phyloP scores from a whole-genome alignment of 1,140 invertebrate genomes.

The Caenorhabditis remanei region DNA sequence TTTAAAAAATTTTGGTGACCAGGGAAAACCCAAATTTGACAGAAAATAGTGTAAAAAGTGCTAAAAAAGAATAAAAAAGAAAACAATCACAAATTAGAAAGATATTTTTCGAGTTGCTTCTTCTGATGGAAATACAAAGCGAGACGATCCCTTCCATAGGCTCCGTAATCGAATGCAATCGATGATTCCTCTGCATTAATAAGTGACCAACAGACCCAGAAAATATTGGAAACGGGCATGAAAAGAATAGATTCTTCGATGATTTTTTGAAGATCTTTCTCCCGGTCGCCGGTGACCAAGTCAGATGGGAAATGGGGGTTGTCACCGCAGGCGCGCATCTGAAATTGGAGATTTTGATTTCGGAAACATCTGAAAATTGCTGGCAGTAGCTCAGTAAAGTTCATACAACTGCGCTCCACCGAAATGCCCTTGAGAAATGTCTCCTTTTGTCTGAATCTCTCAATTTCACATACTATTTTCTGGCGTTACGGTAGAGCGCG shows the following conservation, averaged over 20 bases:
- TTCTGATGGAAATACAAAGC: conserved; percentile 68
- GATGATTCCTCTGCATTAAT: conserved; percentile 68
- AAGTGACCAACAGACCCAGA: conserved; percentile 72
- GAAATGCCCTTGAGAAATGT: too few species aligned
- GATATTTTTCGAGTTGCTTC: conserved; percentile 55
- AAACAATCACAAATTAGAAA: conserved; percentile 35
- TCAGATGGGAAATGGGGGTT: conserved; percentile 65
- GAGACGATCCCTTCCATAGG: conserved; percentile 67
- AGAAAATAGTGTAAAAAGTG: neutral
- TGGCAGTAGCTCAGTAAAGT: too few species aligned
- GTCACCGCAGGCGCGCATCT: conserved; percentile 56
- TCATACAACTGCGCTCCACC: too few species aligned
- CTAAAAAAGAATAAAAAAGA: neutral
- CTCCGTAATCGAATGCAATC: conserved; percentile 62
- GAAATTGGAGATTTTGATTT: neutral
- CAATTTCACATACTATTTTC: too few species aligned
- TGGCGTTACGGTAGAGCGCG: too few species aligned
- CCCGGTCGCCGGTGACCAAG: conserved; percentile 60
- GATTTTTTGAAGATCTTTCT: conserved; percentile 63
- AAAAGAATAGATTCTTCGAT: conserved; percentile 69
- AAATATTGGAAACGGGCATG: conserved; percentile 71
- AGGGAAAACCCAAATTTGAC: too few species aligned
- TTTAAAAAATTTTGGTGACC: too few species aligned
- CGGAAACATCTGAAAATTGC: neutral
- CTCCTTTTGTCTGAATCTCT: too few species aligned